Evolutionary conservation across 2,888 invertebrate species (phyloP), one percentile per base, ranked within the genome.

Genomic region (Chaitophorus viminalis): DNA sequence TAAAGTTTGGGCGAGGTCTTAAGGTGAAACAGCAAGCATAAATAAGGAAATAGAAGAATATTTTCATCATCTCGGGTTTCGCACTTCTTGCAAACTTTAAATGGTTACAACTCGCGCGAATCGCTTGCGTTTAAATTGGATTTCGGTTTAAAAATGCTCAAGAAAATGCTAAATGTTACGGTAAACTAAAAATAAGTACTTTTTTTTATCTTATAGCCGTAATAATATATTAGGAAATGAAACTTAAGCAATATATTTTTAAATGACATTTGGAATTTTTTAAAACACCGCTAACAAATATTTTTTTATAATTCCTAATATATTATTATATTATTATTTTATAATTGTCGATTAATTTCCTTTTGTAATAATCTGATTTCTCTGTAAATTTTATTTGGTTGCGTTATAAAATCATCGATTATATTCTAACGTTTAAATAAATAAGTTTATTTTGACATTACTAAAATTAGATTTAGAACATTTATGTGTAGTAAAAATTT

Each of bases 81-180:
- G 60, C 36, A 18, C 36, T 83, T 60, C 39, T 83, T 60, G 75
- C 52, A 25, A 76, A 77, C 76, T 84, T 84, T 76, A 68, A 84
- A 84, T 31, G 76, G 84, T 84, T 33, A 33, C 60, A 39, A 60
- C 60, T 75, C 75, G 60, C 60, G 65, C n/a, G n/a, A 84, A 68
- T n/a, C 76, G 68, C 25, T 77, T 33, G 75, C 65, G 76, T 77
- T 84, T 77, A 76, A 77, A 77, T 84, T 77, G 84, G 76, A 68
- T 84, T 84, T 68, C 76, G 18, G 84, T 68, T 8, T 46, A n/a
- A 31, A 11, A 82, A 54, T 82, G 74, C 29, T 29, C 31, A 29
- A 29, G 21, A 17, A 75, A 83, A 75, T n/a, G 75, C 75, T 68
- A 77, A 84, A 84, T 33, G 76, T 75, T 83, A 31, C 60, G 9